Percentiles rank a stretch among this genome's conserved stretches.
Conservation (phyloP, 2,797 vertebrate species). For the Scleropages formosus region DNA sequence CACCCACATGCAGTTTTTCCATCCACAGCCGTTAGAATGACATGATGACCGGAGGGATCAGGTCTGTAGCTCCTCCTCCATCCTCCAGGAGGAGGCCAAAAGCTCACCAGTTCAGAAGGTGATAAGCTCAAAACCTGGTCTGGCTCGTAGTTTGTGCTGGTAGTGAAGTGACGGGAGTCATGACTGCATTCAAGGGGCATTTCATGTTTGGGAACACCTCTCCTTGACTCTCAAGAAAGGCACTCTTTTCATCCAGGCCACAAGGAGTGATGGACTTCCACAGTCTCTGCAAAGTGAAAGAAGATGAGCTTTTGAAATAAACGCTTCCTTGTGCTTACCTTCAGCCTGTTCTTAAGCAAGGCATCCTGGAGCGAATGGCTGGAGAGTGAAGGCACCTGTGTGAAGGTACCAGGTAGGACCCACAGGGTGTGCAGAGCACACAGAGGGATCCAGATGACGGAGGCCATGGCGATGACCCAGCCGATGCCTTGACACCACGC, state of each 20-base stretch:
- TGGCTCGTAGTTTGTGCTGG: constrained; percentile 49
- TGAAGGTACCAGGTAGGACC: constrained; percentile 66
- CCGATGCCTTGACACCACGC: constrained; percentile 72
- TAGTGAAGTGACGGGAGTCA: constrained; percentile 35
- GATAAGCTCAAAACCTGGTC: constrained; percentile 49
- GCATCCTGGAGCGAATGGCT: too few species aligned
- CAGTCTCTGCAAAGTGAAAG: constrained; percentile 58
- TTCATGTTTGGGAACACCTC: neutral
- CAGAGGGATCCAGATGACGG: constrained; percentile 75
- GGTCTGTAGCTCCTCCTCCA: too few species aligned
- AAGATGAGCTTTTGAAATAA: neutral
- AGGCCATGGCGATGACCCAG: constrained; percentile 69
- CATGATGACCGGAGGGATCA: too few species aligned
- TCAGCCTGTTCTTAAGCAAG: too few species aligned
- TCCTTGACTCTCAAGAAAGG: constrained; percentile 52
- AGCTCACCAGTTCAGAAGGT: neutral
- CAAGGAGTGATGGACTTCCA: constrained; percentile 62
- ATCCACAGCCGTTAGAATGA: too few species aligned
- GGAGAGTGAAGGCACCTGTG: constrained; percentile 55
- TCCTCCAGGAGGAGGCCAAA: too few species aligned
- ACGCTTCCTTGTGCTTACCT: too few species aligned
- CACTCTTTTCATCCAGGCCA: constrained; percentile 51
- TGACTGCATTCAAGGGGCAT: constrained; percentile 7
- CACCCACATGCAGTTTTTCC: too few species aligned
- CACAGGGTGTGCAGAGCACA: constrained; percentile 68